Conservation (phyloP, 2,113 vertebrate species). For the Xyrauchen texanus region DNA sequence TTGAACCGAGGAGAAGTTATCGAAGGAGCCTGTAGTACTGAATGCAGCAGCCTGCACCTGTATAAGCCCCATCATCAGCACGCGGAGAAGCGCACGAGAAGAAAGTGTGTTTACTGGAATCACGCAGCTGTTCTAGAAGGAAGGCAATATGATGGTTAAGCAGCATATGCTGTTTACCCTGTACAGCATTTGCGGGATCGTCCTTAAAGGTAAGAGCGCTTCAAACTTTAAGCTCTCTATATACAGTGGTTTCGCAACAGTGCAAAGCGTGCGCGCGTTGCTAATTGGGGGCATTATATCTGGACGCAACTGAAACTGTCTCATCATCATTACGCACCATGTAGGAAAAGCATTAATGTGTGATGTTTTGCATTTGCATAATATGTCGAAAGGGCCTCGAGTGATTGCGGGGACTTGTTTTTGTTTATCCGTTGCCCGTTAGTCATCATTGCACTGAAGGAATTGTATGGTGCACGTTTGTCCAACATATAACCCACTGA, state of each 20-base stretch:
- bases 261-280: not conserved
- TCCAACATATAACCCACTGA: slow-evolving; percentile 10
- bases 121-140: slow-evolving; percentile 47
- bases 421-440: slow-evolving; percentile 10
- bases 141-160: slow-evolving; percentile 61
- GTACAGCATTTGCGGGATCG: slow-evolving; percentile 64
- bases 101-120: slow-evolving; percentile 48
- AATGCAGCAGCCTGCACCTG: slow-evolving; percentile 49
- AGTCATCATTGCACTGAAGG: slow-evolving; percentile 23
- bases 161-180: slow-evolving; percentile 59
- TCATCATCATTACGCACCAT: not conserved
- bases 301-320: not conserved
- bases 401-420: not conserved
- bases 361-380: slow-evolving; percentile 21
- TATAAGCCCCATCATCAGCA: slow-evolving; percentile 53
- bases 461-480: slow-evolving; percentile 24
- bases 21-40: slow-evolving; percentile 51
- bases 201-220: slow-evolving; percentile 60
- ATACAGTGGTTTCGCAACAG: not conserved
- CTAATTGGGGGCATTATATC: not conserved
- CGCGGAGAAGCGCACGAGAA: slow-evolving; percentile 45
- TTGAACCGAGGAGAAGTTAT: slow-evolving; percentile 41
- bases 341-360: slow-evolving; percentile 10
- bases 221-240: slow-evolving; percentile 37
- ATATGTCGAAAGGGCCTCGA: slow-evolving; percentile 17